Percentiles rank a stretch among this genome's conserved stretches.
Evolutionary conservation across 2,113 vertebrate species (phyloP).

Genomic region (Panthera leo): DNA sequence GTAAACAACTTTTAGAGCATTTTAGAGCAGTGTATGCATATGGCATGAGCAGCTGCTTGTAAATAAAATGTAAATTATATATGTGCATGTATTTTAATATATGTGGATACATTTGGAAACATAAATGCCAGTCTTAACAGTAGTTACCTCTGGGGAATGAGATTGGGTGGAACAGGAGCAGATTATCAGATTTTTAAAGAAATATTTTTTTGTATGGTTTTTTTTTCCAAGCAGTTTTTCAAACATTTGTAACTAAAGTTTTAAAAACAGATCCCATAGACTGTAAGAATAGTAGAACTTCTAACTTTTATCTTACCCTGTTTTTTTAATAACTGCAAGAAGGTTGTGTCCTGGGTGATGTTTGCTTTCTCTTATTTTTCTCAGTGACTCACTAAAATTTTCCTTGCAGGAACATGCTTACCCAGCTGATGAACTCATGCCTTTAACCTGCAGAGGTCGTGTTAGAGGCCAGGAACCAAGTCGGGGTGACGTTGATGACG

Average conservation of each 20-base stretch:
- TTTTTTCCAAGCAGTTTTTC: neutral
- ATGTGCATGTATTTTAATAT: neutral
- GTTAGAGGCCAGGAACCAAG: slow-evolving; percentile 97
- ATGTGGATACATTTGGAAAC: neutral
- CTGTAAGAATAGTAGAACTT: neutral
- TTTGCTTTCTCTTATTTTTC: slow-evolving; percentile 5
- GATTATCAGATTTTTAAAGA: slow-evolving; percentile 35
- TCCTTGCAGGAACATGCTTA: slow-evolving; percentile 94
- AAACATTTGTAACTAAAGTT: neutral
- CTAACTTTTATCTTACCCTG: neutral
- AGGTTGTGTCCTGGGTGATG: neutral
- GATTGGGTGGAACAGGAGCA: neutral
- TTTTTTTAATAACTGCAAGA: neutral
- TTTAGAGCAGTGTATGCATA: neutral
- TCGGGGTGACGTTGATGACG: slow-evolving; percentile 97
- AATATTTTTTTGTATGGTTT: neutral
- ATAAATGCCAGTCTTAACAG: neutral
- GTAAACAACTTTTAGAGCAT: neutral
- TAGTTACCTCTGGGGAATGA: neutral
- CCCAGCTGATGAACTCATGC: slow-evolving; percentile 99
- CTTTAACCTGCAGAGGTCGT: slow-evolving; percentile 96
- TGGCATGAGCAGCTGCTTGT: neutral
- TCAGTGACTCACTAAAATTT: slow-evolving; percentile 60
- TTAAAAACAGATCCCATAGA: neutral
- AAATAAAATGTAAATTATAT: neutral